Base-by-base conservation (phyloP, 2,888 invertebrate species). In the Cecidostiba fungosa region DNA sequence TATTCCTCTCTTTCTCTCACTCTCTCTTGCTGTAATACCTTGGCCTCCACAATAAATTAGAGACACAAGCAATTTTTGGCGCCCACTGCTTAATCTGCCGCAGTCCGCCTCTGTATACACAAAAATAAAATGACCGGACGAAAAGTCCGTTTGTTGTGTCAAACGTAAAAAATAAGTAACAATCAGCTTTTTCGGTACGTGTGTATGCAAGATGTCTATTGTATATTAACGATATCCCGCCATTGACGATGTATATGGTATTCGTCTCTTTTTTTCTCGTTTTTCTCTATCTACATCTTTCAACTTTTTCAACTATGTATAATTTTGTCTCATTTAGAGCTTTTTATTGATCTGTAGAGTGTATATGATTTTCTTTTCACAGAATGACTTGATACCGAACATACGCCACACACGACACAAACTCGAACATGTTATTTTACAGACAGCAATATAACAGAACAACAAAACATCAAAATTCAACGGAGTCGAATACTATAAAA, bases 351-450 rank as follows among this genome's bases (percentile, higher is more conserved):
- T 84, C 72, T 77, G 81, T 80, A 77, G 84, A 77, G 82, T 32
- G 36, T 86, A 70, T 88, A 70, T 88, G 74, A 88, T 90, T 90
- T 90, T 89, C 86, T n/a, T 89, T 69, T 89, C 87, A 87, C 88
- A 89, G 85, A 89, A 86, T 85, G 89, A 90, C 90, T 89, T 47
- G 29, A 90, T 89, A 91, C 90, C 86, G 90, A 88, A 91, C 89
- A 91, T 89, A 90, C 90, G 89, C 87, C 88, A 90, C 89, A 91
- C 86, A 91, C 86, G 86, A 85, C 88, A 90, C 88, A 88, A 87
- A 79, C 50, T 50, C 62, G 16, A 59, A 84, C 54, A 79, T 69
- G 54, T 47, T 74, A 80, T 81, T 85, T 59, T 85, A 89, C 87
- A 87, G 82, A 84, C 77, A 82, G 74, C 50, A 84, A 59, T 59